These are phyloP conservation scores for Centropus bengalensis DNA, from an alignment of 2,113 vertebrate genomes.

Conservation along the genomic window DNA sequence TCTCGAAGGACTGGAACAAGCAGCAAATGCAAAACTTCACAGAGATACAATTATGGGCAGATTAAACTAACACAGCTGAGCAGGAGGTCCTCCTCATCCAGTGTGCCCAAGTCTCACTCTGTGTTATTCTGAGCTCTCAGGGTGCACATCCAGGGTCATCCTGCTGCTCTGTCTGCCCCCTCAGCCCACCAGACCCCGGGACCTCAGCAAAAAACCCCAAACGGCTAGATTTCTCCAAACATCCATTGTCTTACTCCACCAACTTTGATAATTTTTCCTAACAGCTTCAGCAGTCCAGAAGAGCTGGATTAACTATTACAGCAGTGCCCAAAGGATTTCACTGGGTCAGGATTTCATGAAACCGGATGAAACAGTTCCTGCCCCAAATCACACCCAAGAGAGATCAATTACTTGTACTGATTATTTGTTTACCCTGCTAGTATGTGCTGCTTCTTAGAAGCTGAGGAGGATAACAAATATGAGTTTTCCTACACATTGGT, in stretches of 20 bases:
- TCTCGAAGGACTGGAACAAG: neutral
- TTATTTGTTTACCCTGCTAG: neutral
- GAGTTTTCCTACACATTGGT: neutral
- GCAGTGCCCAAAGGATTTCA: neutral
- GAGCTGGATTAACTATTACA: neutral
- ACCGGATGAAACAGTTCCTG: neutral
- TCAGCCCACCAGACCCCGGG: no score
- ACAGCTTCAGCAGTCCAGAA: neutral
- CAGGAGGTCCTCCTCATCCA: rapidly evolving
- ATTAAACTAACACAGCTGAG: neutral
- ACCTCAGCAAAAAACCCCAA: neutral
- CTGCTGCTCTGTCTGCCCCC: rapidly evolving
- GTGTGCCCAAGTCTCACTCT: neutral
- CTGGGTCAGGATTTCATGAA: neutral
- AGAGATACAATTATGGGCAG: neutral
- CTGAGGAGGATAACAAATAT: neutral
- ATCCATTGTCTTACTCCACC: neutral
- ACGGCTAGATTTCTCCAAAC: neutral
- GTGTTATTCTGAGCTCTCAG: rapidly evolving
- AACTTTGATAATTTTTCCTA: neutral
- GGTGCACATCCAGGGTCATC: rapidly evolving
- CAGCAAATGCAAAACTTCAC: rapidly evolving
- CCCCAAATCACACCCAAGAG: neutral
- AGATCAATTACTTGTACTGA: neutral
- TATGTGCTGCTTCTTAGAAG: neutral